Percentiles rank a stretch among this genome's conserved stretches.
Evolutionary conservation across 1,140 invertebrate species (phyloP).

Genomic region (Palaemon carinicauda): DNA sequence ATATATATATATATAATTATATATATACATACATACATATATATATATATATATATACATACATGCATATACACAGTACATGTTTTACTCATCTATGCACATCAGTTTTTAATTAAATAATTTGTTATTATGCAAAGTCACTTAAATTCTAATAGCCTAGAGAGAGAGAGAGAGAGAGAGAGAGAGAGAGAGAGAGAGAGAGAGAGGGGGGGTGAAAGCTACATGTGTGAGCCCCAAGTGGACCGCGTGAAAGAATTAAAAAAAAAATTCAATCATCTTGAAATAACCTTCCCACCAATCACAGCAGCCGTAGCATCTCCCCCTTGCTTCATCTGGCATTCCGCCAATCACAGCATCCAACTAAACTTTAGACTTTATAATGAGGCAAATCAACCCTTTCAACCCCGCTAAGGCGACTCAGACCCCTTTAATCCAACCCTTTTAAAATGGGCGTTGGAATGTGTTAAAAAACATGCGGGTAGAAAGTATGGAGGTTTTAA

Average conservation of each 20-base stretch:
- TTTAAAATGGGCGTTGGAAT: neutral
- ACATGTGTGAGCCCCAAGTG: neutral
- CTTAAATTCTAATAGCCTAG: neutral
- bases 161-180: neutral
- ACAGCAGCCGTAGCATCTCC: neutral
- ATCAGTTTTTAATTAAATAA: neutral
- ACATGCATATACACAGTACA: too few relatives aligned
- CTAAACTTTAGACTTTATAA: slow-evolving; percentile 31
- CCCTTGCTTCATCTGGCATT: neutral
- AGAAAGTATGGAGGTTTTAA: too few relatives aligned
- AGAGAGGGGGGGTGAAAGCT: neutral
- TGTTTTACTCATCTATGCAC: too few relatives aligned
- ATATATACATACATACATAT: too few relatives aligned
- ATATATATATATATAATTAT: too few relatives aligned
- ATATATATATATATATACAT: too few relatives aligned
- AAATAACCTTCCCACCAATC: neutral
- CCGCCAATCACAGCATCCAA: neutral
- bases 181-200: neutral
- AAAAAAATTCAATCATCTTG: neutral
- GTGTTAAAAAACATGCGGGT: neutral
- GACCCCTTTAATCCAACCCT: neutral
- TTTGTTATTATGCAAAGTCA: neutral
- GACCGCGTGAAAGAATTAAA: neutral
- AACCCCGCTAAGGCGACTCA: slow-evolving; percentile 18
- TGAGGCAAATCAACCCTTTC: slow-evolving; percentile 26